phyloP scores from a whole-genome alignment of 2,888 invertebrate genomes.

The Drosophila austrosaltans region DNA sequence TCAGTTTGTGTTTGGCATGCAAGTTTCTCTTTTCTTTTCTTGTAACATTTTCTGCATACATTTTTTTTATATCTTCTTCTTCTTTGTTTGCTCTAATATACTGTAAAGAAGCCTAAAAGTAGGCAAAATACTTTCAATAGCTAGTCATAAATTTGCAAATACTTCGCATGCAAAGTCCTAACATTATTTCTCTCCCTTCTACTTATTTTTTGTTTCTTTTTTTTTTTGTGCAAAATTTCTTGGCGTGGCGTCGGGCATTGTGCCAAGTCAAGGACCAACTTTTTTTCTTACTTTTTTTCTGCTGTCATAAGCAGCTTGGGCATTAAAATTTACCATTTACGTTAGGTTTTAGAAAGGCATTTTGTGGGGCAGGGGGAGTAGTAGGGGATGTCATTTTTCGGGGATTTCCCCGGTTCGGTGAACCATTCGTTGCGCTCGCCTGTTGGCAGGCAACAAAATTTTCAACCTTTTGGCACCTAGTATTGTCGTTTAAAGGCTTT shows the following conservation, averaged over 20 bases:
- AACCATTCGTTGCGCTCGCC: conserved; percentile 32
- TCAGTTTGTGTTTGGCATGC: conserved; percentile 55
- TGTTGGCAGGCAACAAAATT: conserved; percentile 47
- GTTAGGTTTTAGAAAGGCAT: conserved; percentile 50
- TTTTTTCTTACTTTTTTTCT: conserved; percentile 4
- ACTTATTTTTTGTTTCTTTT: conserved; percentile 52
- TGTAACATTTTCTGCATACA: conserved; percentile 9
- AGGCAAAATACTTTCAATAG: conserved; percentile 37
- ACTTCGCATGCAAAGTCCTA: conserved; percentile 63
- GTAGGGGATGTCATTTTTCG: not conserved
- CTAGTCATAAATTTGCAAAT: conserved; percentile 61
- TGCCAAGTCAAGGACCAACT: conserved; percentile 53
- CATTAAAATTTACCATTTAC: conserved; percentile 41
- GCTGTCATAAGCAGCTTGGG: conserved; percentile 24
- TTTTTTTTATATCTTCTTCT: conserved; percentile 40
- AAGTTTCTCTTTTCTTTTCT: conserved; percentile 27
- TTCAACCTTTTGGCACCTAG: conserved; percentile 62
- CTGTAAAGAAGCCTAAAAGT: conserved; percentile 25
- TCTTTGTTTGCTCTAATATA: conserved; percentile 44
- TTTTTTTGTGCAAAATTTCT: conserved; percentile 27
- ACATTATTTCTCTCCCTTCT: not conserved
- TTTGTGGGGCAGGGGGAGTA: not conserved
- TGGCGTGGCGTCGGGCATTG: conserved; percentile 57
- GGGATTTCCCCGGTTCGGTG: conserved; percentile 30
- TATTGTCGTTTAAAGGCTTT: conserved; percentile 52